These are phyloP conservation scores for Ochropleura plecta DNA, from an alignment of 2,888 invertebrate species.

Conservation along the genomic window DNA sequence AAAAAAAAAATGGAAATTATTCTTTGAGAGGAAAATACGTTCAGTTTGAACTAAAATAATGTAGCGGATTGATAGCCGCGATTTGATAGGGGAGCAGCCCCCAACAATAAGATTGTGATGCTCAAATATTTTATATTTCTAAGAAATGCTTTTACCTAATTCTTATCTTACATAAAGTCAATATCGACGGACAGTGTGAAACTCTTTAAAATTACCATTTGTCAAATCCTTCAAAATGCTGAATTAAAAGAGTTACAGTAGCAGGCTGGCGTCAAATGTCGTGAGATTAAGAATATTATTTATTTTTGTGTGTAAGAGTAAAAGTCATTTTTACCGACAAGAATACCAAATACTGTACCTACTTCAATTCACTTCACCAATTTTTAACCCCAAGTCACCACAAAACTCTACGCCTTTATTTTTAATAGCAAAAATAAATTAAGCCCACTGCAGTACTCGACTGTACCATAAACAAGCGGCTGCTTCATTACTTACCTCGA, in stretches of 20 bases:
- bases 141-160: too few relatives aligned
- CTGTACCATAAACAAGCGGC: slow-evolving; percentile 66
- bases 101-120: not conserved
- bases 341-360: not conserved
- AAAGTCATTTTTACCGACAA: not conserved
- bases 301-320: not conserved
- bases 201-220: not conserved
- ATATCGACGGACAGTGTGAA: not conserved
- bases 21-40: not conserved
- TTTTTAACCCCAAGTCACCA: slow-evolving; percentile 32
- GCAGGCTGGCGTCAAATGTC: not conserved
- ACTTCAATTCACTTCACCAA: not conserved
- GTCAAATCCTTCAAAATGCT: not conserved
- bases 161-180: not conserved
- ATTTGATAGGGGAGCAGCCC: too few relatives aligned
- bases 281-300: not conserved
- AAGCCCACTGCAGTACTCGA: slow-evolving; percentile 55
- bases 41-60: too few relatives aligned
- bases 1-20: not conserved
- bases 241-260: not conserved
- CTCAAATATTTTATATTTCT: not conserved
- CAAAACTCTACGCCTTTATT: slow-evolving; percentile 42
- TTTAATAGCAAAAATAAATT: slow-evolving; percentile 61
- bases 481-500: slow-evolving; percentile 72
- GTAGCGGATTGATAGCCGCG: too few relatives aligned